Evolutionary conservation across 2,888 invertebrate species (phyloP), one percentile per base, ranked within the genome.

Genomic region (Argyresthia goedartella): DNA sequence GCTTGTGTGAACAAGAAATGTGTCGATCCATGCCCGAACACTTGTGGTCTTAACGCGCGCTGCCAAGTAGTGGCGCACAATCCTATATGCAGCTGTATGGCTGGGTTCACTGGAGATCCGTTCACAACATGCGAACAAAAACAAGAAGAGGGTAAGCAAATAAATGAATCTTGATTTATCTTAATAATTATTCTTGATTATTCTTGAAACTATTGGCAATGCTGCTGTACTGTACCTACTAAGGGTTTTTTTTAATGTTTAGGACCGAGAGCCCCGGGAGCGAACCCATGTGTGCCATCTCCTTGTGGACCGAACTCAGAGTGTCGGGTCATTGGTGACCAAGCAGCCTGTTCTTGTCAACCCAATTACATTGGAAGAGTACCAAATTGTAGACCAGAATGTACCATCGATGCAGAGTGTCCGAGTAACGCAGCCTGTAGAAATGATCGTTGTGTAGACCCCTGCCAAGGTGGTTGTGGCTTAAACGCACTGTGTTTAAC

Each of bases 11-110:
- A 91, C 61, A 92, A 92, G 64, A 93, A 93, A 76, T 96, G 95
- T 65, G 78, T 89, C 55, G 93, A 95, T 72, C 95, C 95, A 9
- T 95, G 95, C 67, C 91, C 92, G 15, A 93, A 93, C 57, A 91
- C 93, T 11, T 95, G 95, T 66, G 95, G 95, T 45, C 76, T 91
- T 49, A 93, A 95, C 66, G 94, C 95, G 36, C 90, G 92, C 57
- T 96, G 96, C 67, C 91, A 92, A 78, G 93, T 94, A 49, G 90
- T 94, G 51, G 94, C 95, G 62, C 96, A 96, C 69, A 94, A 94
- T 71, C 95, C 95, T 39, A 93, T 95, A 63, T 96, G 96, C 76
- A 94, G 92, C 67, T 96, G 96, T 68, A 89, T 92, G 54, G 86
- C 89, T 59, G 93, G 93, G 59, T 93, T 89, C 69, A 91, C 91